A percentile compares a stretch with the other conserved stretches of the same genome.
Evolutionary conservation across 2,113 vertebrate species (phyloP).

Genomic region (Serinus canaria): DNA sequence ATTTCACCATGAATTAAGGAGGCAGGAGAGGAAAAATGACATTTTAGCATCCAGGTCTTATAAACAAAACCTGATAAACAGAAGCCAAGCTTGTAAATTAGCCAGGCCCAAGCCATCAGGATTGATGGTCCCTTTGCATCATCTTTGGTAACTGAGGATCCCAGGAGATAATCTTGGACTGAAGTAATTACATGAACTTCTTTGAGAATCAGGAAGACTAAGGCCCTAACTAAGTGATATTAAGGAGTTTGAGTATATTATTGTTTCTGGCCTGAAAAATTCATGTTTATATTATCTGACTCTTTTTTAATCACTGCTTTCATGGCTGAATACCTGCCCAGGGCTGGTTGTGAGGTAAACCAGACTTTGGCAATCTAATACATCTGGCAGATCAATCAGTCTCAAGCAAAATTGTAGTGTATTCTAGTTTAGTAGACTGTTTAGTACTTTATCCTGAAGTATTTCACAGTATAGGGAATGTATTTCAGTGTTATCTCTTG

Average conservation of each 20-base stretch:
- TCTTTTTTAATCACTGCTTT: not conserved
- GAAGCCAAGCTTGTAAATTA: not conserved
- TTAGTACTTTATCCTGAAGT: not conserved
- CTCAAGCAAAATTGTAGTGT: not conserved
- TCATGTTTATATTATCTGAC: not conserved
- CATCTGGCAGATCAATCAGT: not conserved
- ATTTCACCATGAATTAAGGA: not conserved
- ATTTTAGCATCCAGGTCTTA: not conserved
- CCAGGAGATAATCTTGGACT: not conserved
- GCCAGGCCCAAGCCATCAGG: not conserved
- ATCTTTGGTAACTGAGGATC: not conserved
- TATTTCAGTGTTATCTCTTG: not conserved
- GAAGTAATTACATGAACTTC: not conserved
- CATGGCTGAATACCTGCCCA: not conserved
- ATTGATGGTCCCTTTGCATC: not conserved
- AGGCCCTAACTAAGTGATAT: not conserved
- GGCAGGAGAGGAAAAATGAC: not conserved
- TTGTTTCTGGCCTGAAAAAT: not conserved
- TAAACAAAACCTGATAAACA: not conserved
- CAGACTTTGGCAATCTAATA: not conserved
- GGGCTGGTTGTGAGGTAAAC: not conserved
- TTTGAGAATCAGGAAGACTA: not conserved
- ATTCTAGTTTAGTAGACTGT: not conserved
- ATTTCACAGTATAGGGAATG: not conserved
- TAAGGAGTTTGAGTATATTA: not conserved